phyloP scores from a whole-genome alignment of 64 coral and sea anemone genomes.

The Montipora efflorescens region DNA sequence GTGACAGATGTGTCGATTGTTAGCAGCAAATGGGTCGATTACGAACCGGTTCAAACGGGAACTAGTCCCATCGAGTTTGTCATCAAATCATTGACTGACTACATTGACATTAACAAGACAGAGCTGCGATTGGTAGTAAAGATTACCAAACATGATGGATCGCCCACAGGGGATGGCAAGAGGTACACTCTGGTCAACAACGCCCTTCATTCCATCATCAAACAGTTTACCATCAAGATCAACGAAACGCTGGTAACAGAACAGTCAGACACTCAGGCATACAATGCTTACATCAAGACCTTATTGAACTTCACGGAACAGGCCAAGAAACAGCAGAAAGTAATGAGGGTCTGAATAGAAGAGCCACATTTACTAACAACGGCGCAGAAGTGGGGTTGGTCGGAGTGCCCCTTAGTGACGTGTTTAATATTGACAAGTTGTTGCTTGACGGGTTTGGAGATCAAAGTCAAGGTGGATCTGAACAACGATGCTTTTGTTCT shows the following conservation, averaged over 20 bases:
- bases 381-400: slow-evolving; percentile 33
- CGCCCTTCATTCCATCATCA: slow-evolving; percentile 64
- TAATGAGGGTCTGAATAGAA: neutral
- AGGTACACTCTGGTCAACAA: slow-evolving; percentile 46
- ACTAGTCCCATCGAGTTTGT: slow-evolving; percentile 65
- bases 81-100: slow-evolving; percentile 18
- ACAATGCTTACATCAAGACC: slow-evolving; percentile 67
- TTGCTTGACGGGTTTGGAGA: neutral
- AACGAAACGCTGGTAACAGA: slow-evolving; percentile 58
- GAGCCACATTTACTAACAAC: neutral
- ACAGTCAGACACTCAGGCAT: slow-evolving; percentile 48
- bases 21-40: slow-evolving; percentile 10
- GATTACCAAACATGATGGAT: neutral
- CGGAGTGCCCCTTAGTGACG: slow-evolving; percentile 43
- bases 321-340: neutral
- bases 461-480: neutral
- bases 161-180: neutral
- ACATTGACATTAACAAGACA: slow-evolving; percentile 13
- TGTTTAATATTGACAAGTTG: slow-evolving; percentile 41
- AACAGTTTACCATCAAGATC: slow-evolving; percentile 65
- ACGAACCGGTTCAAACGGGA: slow-evolving; percentile 55
- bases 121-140: slow-evolving; percentile 21
- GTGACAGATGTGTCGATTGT: slow-evolving; percentile 26
- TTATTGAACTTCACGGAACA: slow-evolving; percentile 39
- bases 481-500: slow-evolving; percentile 17